phyloP scores from a whole-genome alignment of 2,113 vertebrate species.

The Urocynchramus pylzowi region DNA sequence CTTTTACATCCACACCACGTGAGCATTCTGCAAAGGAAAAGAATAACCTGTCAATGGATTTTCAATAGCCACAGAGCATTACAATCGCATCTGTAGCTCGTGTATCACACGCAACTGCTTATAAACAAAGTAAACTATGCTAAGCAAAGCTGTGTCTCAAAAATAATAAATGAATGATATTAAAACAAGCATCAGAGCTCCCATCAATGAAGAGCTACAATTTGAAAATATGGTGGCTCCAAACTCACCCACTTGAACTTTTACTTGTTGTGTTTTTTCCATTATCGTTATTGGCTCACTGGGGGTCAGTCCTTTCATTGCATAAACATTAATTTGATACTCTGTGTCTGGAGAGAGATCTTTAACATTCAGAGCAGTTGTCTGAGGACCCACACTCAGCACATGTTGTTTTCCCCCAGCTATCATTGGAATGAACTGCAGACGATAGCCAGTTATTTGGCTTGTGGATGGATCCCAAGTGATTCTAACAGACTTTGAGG shows the following conservation, averaged over 20 bases:
- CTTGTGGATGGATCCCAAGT: conserved; percentile 84
- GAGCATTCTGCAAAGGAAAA: conserved; percentile 84
- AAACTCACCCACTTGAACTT: conserved; percentile 88
- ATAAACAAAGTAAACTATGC: not conserved
- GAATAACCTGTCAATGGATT: not conserved
- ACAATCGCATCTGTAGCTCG: not conserved
- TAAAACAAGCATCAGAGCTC: not conserved
- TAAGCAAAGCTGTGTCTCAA: not conserved
- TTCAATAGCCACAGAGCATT: not conserved
- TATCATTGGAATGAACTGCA: conserved; percentile 88
- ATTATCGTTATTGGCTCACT: conserved; percentile 82
- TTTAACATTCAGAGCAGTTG: conserved; percentile 79
- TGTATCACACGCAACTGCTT: not conserved
- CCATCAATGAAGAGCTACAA: not conserved
- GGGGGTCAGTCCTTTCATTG: conserved; percentile 83
- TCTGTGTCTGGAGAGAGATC: conserved; percentile 88
- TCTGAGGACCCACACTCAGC: conserved; percentile 79
- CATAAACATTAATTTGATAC: conserved; percentile 88
- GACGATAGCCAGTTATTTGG: conserved; percentile 85
- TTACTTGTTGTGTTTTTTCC: conserved; percentile 88
- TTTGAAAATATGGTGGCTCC: not conserved
- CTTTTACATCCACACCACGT: conserved; percentile 91
- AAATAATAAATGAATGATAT: not conserved
- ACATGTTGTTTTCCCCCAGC: conserved; percentile 80
- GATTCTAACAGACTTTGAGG: conserved; percentile 88